phyloP scores from a whole-genome alignment of 2,797 vertebrate species.

The Margarornis squamiger region DNA sequence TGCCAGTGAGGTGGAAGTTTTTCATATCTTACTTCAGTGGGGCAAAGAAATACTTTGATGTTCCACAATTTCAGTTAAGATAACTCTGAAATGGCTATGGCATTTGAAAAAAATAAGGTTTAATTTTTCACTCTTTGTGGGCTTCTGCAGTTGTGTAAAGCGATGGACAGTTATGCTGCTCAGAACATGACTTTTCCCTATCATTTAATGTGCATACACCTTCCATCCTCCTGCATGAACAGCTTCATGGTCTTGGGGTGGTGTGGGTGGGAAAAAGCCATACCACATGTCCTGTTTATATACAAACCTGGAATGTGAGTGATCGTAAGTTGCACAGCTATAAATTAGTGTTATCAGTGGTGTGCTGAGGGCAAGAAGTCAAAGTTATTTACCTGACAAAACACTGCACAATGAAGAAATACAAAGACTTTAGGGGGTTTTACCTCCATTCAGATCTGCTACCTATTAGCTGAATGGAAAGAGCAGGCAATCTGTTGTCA shows the following conservation, averaged over 20 bases:
- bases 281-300: not conserved
- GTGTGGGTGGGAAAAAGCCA: not conserved
- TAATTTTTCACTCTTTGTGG: not conserved
- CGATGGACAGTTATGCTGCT: not conserved
- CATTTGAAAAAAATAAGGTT: not conserved
- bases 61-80: not conserved
- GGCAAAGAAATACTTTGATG: not conserved
- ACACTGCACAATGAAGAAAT: not conserved
- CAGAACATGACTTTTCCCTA: not conserved
- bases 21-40: not conserved
- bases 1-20: not conserved
- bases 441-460: not conserved
- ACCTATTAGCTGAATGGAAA: not conserved
- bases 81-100: not conserved
- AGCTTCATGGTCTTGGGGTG: not conserved
- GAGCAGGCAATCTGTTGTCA: not conserved
- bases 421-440: not conserved
- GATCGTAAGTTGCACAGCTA: not conserved
- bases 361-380: not conserved
- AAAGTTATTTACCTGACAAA: not conserved
- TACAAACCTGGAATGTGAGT: not conserved
- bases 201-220: not conserved
- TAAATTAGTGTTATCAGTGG: not conserved
- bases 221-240: not conserved
- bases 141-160: not conserved